Percentiles rank a stretch among this genome's conserved stretches.
Conservation (phyloP, 2,113 vertebrate species). For the Crocuta crocuta region DNA sequence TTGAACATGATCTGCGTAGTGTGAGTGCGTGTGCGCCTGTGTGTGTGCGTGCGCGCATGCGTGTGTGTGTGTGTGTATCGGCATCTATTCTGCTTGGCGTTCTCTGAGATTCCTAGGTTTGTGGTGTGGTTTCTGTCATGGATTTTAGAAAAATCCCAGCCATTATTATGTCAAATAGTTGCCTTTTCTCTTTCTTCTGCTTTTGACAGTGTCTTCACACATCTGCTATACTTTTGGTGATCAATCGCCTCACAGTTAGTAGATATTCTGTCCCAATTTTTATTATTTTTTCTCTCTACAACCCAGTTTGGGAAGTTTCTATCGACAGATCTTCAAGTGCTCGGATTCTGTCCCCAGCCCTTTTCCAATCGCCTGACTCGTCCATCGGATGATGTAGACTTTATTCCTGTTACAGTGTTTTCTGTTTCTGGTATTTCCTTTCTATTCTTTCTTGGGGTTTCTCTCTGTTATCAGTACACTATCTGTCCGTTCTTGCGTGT, state of each 20-base stretch:
- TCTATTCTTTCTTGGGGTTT: background rate
- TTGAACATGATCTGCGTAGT: background rate
- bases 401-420: background rate
- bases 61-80: background rate
- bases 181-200: background rate
- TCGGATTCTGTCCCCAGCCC: background rate
- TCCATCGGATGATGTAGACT: background rate
- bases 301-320: background rate
- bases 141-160: background rate
- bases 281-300: background rate
- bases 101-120: background rate
- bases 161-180: background rate
- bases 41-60: background rate
- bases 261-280: background rate
- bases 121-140: background rate
- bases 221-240: background rate
- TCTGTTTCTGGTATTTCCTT: background rate
- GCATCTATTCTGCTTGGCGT: background rate
- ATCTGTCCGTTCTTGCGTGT: background rate
- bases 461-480: background rate
- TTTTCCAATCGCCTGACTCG: background rate
- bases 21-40: background rate
- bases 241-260: background rate
- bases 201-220: background rate
- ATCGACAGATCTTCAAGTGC: background rate